A percentile compares a stretch with the other conserved stretches of the same genome.
Evolutionary conservation across 2,797 vertebrate species (phyloP).

Genomic region (Lutjanus campechanus): DNA sequence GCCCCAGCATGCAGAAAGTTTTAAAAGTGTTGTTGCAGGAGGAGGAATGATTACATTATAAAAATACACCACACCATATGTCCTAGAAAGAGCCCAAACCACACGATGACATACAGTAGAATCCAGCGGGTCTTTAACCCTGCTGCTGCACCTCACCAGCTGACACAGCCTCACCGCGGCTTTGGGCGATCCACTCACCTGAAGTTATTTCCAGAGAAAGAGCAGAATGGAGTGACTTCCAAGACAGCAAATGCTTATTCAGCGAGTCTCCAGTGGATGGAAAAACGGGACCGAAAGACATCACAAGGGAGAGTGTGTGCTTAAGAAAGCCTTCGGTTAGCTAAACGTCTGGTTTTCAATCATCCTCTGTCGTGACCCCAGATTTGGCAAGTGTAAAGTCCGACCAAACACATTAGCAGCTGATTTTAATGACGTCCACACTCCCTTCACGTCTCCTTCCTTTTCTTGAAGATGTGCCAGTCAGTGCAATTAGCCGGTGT

Average conservation of each 20-base stretch:
- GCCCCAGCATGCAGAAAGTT: slow-evolving; percentile 78
- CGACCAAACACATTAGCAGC: slow-evolving; percentile 36
- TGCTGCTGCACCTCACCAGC: slow-evolving; percentile 39
- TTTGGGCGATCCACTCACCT: slow-evolving; percentile 49
- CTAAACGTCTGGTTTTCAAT: slow-evolving; percentile 29
- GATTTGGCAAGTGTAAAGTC: slow-evolving; percentile 30
- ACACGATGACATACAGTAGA: slow-evolving; percentile 61
- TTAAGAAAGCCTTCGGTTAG: background rate
- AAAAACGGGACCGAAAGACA: slow-evolving; percentile 22
- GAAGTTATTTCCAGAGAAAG: slow-evolving; percentile 35
- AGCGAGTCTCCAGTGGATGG: slow-evolving; percentile 17
- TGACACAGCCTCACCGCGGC: slow-evolving; percentile 45
- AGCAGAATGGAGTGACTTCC: slow-evolving; percentile 18
- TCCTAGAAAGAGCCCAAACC: slow-evolving; percentile 61
- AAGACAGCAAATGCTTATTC: slow-evolving; percentile 36
- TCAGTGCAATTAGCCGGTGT: slow-evolving; percentile 28
- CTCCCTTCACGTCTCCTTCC: slow-evolving; percentile 9
- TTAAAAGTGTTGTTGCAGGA: slow-evolving; percentile 78
- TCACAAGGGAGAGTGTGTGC: slow-evolving; percentile 35
- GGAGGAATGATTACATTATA: slow-evolving; percentile 80
- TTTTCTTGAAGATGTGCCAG: slow-evolving; percentile 41
- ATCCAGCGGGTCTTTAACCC: slow-evolving; percentile 44
- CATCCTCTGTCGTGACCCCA: slow-evolving; percentile 18
- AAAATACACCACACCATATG: slow-evolving; percentile 77
- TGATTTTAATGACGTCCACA: slow-evolving; percentile 33